A percentile compares a stretch with the other conserved stretches of the same genome.
phyloP scores from a whole-genome alignment of 2,113 vertebrate species.

The Xyrauchen texanus region DNA sequence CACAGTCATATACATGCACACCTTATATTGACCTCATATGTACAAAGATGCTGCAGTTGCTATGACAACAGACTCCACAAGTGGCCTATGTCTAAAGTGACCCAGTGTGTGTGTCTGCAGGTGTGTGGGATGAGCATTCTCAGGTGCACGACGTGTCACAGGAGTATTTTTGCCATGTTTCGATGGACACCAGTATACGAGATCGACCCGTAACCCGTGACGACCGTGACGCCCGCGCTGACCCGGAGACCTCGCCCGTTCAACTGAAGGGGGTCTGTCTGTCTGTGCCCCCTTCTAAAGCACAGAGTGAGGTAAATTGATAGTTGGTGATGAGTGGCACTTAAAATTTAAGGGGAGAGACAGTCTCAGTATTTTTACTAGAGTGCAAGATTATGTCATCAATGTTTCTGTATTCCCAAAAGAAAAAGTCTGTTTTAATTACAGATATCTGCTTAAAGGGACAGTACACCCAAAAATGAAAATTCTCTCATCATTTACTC shows the following conservation, averaged over 20 bases:
- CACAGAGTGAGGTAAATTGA: constrained; percentile 65
- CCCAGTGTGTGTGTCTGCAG: constrained; percentile 4
- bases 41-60: constrained; percentile 48
- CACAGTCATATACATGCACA: background rate
- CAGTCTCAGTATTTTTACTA: too few species aligned
- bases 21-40: background rate
- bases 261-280: constrained; percentile 27
- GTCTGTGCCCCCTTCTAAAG: constrained; percentile 50
- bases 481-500: too few species aligned
- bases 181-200: constrained; percentile 91
- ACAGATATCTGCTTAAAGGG: too few species aligned
- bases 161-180: constrained; percentile 95
- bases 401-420: too few species aligned
- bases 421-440: too few species aligned
- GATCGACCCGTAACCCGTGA: constrained; percentile 80
- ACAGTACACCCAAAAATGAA: too few species aligned
- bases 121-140: constrained; percentile 13
- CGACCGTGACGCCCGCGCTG: constrained; percentile 72
- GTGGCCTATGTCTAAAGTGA: constrained; percentile 42
- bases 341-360: too few species aligned
- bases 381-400: too few species aligned
- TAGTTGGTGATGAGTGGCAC: too few species aligned
- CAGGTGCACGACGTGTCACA: constrained; percentile 85
- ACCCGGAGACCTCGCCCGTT: constrained; percentile 45
- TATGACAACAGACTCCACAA: constrained; percentile 61